These are phyloP conservation scores for Scylla paramamosain DNA, from an alignment of 1,140 invertebrate genomes.

Conservation along the genomic window DNA sequence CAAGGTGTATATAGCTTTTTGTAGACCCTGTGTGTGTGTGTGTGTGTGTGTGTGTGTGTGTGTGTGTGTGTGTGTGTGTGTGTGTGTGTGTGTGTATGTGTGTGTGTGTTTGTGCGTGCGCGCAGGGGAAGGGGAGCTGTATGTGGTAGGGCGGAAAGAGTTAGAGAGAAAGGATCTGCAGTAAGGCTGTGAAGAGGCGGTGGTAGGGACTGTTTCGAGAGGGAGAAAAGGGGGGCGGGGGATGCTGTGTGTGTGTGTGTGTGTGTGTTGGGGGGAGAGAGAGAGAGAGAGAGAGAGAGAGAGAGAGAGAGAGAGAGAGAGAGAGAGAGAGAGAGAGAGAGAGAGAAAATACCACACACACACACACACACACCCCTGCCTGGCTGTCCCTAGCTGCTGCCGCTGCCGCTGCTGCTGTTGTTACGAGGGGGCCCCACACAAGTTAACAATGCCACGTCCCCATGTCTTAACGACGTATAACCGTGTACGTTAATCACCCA, in stretches of 20 bases:
- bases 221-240: background rate
- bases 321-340: slow-evolving; percentile 40
- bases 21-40: background rate
- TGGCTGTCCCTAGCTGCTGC: background rate
- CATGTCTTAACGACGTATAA: slow-evolving; percentile 70
- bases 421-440: slow-evolving; percentile 37
- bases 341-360: background rate
- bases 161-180: slow-evolving; percentile 38
- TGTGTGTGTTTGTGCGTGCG: slow-evolving; percentile 8
- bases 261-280: slow-evolving; percentile 25
- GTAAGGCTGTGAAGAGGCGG: background rate
- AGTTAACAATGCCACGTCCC: slow-evolving; percentile 66
- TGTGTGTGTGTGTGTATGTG: too few relatives aligned
- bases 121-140: too few relatives aligned
- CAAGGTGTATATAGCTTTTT: slow-evolving; percentile 29
- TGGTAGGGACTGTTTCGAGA: background rate
- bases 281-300: background rate
- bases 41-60: slow-evolving; percentile 30
- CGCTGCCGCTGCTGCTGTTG: background rate
- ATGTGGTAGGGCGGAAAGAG: slow-evolving; percentile 29
- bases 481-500: slow-evolving; percentile 63
- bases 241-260: slow-evolving; percentile 27
- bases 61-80: background rate
- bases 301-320: slow-evolving; percentile 46
- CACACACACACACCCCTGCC: too few relatives aligned